Evolutionary conservation across 2,797 vertebrate species (phyloP).

Genomic region (Potorous gilbertii): DNA sequence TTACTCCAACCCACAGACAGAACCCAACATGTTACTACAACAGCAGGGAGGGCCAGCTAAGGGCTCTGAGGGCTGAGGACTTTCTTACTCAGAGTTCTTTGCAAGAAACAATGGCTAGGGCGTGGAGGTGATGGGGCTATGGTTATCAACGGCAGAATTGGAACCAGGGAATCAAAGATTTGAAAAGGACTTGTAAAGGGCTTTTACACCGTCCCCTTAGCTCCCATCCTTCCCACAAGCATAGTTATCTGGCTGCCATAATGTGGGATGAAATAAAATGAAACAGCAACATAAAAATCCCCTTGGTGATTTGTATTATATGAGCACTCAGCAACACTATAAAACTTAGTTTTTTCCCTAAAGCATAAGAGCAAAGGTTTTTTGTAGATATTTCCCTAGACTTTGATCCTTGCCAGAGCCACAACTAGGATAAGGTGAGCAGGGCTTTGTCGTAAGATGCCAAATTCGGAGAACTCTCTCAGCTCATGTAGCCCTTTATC

Average conservation of each 20-base stretch:
- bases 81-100: neutral
- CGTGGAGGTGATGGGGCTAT: neutral
- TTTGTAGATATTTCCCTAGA: neutral
- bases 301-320: neutral
- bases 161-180: neutral
- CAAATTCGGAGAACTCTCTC: neutral
- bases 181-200: neutral
- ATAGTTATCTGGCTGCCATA: neutral
- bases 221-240: neutral
- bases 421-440: neutral
- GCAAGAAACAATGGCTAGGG: neutral
- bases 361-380: neutral
- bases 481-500: neutral
- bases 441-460: neutral
- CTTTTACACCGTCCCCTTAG: neutral
- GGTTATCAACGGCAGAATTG: neutral
- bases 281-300: neutral
- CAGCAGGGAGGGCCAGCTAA: neutral
- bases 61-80: neutral
- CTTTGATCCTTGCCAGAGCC: neutral
- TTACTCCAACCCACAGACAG: neutral
- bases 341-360: neutral
- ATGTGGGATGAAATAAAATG: conserved; percentile 3
- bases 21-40: neutral
- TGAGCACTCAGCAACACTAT: neutral